Conservation (phyloP, 1,140 invertebrate species). For the Aphis gossypii region DNA sequence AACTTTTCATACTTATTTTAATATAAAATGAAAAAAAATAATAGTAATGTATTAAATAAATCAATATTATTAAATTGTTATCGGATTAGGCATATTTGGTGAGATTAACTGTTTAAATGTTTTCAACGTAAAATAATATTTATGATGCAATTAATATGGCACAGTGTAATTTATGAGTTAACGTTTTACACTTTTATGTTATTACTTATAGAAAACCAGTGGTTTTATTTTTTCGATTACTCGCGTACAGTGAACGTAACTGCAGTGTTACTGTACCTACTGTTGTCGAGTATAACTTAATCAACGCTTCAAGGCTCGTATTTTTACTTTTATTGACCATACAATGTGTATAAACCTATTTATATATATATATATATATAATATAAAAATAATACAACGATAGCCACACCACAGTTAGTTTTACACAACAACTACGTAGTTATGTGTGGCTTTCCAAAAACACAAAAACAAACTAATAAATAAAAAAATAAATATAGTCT, state of each 20-base stretch:
- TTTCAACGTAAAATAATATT: not conserved
- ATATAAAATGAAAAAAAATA: not conserved
- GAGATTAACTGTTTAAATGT: not conserved
- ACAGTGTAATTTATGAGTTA: not conserved
- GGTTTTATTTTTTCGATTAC: conserved; percentile 1
- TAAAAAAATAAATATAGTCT: not conserved
- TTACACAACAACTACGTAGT: not conserved
- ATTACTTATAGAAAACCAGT: not conserved
- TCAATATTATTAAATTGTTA: not conserved
- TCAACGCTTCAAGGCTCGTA: conserved; percentile 19
- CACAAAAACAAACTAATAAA: not conserved
- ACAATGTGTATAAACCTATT: not conserved
- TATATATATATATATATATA: no score
- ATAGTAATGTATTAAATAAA: not conserved
- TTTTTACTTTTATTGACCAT: conserved; percentile 17
- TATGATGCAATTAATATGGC: not conserved
- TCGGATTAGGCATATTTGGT: not conserved
- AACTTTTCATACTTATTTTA: not conserved
- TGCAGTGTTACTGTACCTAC: not conserved
- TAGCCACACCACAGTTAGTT: not conserved
- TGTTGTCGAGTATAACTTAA: not conserved
- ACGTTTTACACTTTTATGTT: not conserved
- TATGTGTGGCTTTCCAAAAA: not conserved
- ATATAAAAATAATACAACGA: not conserved
- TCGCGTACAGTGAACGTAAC: not conserved